Evolutionary conservation across 1,140 invertebrate genomes (phyloP).

Genomic region (Drosophila nikananu): DNA sequence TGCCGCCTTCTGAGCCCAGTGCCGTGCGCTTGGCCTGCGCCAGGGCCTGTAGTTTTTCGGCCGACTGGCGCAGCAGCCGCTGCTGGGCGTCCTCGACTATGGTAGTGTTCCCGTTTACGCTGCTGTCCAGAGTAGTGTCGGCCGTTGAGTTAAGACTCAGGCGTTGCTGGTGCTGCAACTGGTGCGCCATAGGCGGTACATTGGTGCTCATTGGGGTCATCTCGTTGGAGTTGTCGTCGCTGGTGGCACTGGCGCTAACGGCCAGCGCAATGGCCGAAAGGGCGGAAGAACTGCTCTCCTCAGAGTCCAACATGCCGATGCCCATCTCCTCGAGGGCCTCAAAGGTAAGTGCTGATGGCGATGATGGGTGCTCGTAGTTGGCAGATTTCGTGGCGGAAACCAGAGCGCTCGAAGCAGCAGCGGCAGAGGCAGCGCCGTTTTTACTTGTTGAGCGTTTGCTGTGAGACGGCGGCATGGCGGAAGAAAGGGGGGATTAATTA

Average conservation of each 20-base stretch:
- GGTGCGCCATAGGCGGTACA: conserved; percentile 65
- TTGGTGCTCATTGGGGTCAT: conserved; percentile 62
- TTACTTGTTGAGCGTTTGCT: conserved; percentile 75
- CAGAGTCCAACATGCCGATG: conserved; percentile 83
- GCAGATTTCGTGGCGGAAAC: conserved; percentile 53
- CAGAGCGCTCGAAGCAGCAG: conserved; percentile 7
- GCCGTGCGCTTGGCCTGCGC: conserved; percentile 51
- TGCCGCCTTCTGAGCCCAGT: conserved; percentile 37
- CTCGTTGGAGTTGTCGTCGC: conserved; percentile 83
- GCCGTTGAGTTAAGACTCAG: conserved; percentile 50
- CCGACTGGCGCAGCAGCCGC: conserved; percentile 31
- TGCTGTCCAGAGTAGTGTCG: conserved; percentile 57
- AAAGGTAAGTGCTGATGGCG: conserved; percentile 66
- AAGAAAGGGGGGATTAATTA: conserved; percentile 17
- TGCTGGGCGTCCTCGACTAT: conserved; percentile 52
- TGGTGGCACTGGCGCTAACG: conserved; percentile 61
- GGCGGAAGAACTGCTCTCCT: conserved; percentile 81
- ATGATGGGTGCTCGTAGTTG: conserved; percentile 68
- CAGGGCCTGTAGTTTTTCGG: conserved; percentile 42
- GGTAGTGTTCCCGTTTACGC: conserved; percentile 31
- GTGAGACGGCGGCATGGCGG: conserved; percentile 14
- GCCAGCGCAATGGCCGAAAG: conserved; percentile 70
- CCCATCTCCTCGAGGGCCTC: conserved; percentile 83
- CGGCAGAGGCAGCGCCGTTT: conserved; percentile 17
- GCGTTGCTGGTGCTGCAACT: conserved; percentile 58